Evolutionary conservation across 2,888 invertebrate genomes (phyloP).

Genomic region (Lasioglossum marginatum): DNA sequence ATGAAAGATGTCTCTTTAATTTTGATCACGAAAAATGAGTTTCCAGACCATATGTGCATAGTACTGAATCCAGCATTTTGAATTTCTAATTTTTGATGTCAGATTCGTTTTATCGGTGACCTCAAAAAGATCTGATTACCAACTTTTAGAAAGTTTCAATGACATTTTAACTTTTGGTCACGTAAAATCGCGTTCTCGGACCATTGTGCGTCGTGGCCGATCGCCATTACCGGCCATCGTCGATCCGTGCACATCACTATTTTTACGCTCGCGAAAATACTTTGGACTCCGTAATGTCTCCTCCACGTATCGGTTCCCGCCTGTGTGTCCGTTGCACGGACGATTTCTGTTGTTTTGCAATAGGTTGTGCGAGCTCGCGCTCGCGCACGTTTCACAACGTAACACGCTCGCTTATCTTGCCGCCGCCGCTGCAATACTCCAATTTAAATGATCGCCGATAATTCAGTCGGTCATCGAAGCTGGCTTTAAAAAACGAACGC

Average conservation of each 20-base stretch:
- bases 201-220: conserved; percentile 2
- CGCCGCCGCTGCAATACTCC: conserved; percentile 44
- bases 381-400: conserved; percentile 30
- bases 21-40: too few species aligned
- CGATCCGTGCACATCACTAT: conserved; percentile 30
- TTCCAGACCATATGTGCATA: too few species aligned
- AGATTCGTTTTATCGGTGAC: too few species aligned
- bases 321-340: conserved; percentile 26
- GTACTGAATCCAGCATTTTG: too few species aligned
- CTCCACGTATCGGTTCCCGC: conserved; percentile 31
- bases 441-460: conserved; percentile 49
- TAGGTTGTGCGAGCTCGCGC: conserved; percentile 1
- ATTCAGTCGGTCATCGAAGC: conserved; percentile 48
- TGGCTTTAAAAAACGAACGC: not conserved
- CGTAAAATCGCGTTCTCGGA: too few species aligned
- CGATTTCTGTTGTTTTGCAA: conserved; percentile 38
- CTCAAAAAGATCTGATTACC: too few species aligned
- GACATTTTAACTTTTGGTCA: too few species aligned
- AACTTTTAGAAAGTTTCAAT: too few species aligned
- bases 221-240: conserved; percentile 25
- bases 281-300: conserved; percentile 43
- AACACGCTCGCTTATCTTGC: conserved; percentile 27
- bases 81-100: too few species aligned
- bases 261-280: conserved; percentile 47
- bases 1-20: too few species aligned